These are phyloP conservation scores for Chionomys nivalis DNA, from an alignment of 2,113 vertebrate genomes.

Conservation along the genomic window DNA sequence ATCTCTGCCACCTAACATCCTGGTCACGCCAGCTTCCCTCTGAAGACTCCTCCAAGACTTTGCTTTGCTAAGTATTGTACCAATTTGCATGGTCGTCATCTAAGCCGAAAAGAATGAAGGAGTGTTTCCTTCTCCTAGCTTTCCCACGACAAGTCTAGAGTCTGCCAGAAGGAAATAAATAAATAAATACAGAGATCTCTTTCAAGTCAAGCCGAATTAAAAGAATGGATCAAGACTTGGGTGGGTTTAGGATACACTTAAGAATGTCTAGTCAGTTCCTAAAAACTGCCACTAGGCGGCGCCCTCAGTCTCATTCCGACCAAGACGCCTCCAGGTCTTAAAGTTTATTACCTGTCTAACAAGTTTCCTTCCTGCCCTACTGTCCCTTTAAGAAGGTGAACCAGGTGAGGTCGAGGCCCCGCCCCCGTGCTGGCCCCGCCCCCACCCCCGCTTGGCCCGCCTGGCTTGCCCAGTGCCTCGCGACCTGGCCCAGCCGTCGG, in stretches of 20 bases:
- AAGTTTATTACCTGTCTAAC: constrained; percentile 57
- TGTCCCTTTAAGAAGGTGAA: constrained; percentile 82
- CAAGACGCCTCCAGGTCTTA: background rate
- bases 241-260: background rate
- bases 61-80: background rate
- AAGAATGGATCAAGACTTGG: background rate
- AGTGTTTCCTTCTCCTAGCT: background rate
- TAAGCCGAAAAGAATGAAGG: background rate
- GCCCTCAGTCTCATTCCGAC: constrained; percentile 50
- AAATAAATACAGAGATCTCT: background rate
- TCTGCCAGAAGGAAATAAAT: background rate
- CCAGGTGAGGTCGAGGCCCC: constrained; percentile 75
- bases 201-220: background rate
- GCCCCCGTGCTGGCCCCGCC: constrained; percentile 60
- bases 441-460: constrained; percentile 39
- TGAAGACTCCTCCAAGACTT: background rate
- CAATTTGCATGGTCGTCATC: background rate
- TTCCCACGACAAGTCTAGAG: background rate
- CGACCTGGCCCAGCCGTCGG: constrained; percentile 44
- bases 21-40: background rate
- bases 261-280: background rate
- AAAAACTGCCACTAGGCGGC: constrained; percentile 65
- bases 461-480: background rate
- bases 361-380: constrained; percentile 56
- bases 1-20: constrained; percentile 32